Evolutionary conservation across 2,113 vertebrate species (phyloP), one percentile per base, ranked within the genome.

Genomic region (Lasiurus borealis): DNA sequence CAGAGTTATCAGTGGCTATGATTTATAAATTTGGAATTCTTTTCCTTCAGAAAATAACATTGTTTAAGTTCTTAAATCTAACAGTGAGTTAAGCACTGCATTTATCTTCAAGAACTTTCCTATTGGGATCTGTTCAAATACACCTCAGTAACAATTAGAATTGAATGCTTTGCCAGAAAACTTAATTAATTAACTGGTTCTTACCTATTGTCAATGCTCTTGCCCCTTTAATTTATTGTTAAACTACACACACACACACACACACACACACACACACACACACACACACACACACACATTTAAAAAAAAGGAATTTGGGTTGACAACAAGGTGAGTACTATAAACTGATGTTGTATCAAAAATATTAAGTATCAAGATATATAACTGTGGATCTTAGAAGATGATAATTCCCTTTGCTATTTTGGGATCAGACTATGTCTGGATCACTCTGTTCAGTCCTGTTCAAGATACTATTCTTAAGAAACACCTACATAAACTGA

Each of bases 141-240:
- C 10, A 75, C 50, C 6, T 23, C 46, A 59, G 7, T 77, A 75
- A 81, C 31, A 52, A 66, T 66, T 44, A 78, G 72, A 85, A 50
- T 15, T 36, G 40, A 64, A 40, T 57, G 2, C 4, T 73, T 87
- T 71, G 40, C 25, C 34, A 50, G 21, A 92, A 82, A 19, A 83
- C 18, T 91, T 89, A 85, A 88, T 21, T 78, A 34, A 82, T 46
- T 88, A 44, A 85, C 23, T 66, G 81, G 64, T 83, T 88, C 23
- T 73, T 88, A 48, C 14, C 31, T 19, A 76, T 48, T 87, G 11
- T 34, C 29, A 73, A 52, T 69, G 16, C 8, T 62, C 16, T 93
- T 64, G 14, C 19, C 31, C n/a, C 27, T 94, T 48, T 59, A 57
- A 46, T 71, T 59, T 71, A 85, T 76, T 72, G 73, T 57, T 21